Conservation (phyloP, 1,140 invertebrate species). For the Leptonema lineaticorne region DNA sequence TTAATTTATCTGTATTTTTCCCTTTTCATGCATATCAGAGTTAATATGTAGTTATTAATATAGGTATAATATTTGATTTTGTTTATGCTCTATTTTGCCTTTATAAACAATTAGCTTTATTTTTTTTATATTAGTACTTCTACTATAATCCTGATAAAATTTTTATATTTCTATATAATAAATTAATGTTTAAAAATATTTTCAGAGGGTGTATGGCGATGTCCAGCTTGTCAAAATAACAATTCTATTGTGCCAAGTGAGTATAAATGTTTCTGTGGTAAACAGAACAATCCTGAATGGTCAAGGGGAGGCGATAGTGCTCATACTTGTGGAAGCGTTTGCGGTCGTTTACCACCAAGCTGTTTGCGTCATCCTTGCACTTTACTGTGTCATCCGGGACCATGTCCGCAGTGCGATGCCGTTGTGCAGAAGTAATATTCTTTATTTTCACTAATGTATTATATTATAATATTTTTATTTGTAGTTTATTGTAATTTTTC, state of each 20-base stretch:
- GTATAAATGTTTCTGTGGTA: constrained; percentile 85
- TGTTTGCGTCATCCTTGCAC: constrained; percentile 82
- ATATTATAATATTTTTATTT: background rate
- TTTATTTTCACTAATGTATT: background rate
- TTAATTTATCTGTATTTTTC: background rate
- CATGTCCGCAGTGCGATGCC: constrained; percentile 77
- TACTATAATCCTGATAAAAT: too few species aligned
- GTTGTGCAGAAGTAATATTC: constrained; percentile 52
- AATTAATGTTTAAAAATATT: constrained; percentile 24
- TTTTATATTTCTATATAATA: too few species aligned
- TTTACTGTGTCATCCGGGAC: constrained; percentile 88
- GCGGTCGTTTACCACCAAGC: constrained; percentile 62
- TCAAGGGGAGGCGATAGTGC: constrained; percentile 70
- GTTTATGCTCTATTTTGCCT: too few species aligned
- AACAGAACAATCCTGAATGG: constrained; percentile 69
- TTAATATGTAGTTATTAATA: too few species aligned
- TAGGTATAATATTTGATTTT: too few species aligned
- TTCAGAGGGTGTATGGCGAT: constrained; percentile 81
- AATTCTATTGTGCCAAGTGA: constrained; percentile 65
- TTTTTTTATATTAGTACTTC: too few species aligned
- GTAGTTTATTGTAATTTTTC: constrained; percentile 16
- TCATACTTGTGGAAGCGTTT: constrained; percentile 88
- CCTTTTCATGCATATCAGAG: too few species aligned
- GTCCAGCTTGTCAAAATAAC: constrained; percentile 86
- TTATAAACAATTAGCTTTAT: too few species aligned